Evolutionary conservation across 2,888 invertebrate genomes (phyloP).

Genomic region (Notodonta dromedarius): DNA sequence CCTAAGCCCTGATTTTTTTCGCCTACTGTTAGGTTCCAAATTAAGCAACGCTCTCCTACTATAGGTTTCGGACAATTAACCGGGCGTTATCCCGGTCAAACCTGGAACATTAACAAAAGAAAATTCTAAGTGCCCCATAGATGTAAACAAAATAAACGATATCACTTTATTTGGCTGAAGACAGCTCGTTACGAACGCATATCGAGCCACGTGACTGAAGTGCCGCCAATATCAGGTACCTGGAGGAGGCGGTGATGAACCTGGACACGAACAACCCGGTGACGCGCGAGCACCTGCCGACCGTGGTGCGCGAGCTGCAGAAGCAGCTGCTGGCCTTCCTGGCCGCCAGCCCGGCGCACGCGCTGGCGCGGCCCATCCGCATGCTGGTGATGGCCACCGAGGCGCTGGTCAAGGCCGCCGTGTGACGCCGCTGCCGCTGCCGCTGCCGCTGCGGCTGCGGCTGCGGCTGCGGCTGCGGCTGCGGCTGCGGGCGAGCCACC

Average conservation of each 20-base stretch:
- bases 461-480: slow-evolving; percentile 4
- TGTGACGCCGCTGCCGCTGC: slow-evolving; percentile 43
- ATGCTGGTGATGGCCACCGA: slow-evolving; percentile 90
- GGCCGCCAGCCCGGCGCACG: slow-evolving; percentile 86
- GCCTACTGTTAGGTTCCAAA: too few species aligned
- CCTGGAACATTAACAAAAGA: too few species aligned
- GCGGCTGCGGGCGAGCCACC: too few species aligned
- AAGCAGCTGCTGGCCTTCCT: slow-evolving; percentile 90
- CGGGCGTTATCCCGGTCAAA: too few species aligned
- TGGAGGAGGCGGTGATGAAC: slow-evolving; percentile 94
- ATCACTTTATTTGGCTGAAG: not conserved
- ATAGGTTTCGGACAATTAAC: too few species aligned
- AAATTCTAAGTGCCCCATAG: too few species aligned
- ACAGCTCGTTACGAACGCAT: too few species aligned
- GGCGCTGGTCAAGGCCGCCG: slow-evolving; percentile 73
- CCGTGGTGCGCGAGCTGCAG: slow-evolving; percentile 89
- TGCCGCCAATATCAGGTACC: slow-evolving; percentile 84
- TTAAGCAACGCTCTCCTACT: too few species aligned
- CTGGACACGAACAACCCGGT: slow-evolving; percentile 90
- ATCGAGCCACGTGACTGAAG: too few species aligned
- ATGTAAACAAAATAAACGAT: not conserved
- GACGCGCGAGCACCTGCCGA: slow-evolving; percentile 92
- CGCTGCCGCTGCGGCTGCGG: slow-evolving; percentile 5
- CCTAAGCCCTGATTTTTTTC: too few species aligned
- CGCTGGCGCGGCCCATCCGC: slow-evolving; percentile 86